Evolutionary conservation across 2,888 invertebrate genomes (phyloP), one percentile per base, ranked within the genome.

Genomic region (Eilema griseolum): DNA sequence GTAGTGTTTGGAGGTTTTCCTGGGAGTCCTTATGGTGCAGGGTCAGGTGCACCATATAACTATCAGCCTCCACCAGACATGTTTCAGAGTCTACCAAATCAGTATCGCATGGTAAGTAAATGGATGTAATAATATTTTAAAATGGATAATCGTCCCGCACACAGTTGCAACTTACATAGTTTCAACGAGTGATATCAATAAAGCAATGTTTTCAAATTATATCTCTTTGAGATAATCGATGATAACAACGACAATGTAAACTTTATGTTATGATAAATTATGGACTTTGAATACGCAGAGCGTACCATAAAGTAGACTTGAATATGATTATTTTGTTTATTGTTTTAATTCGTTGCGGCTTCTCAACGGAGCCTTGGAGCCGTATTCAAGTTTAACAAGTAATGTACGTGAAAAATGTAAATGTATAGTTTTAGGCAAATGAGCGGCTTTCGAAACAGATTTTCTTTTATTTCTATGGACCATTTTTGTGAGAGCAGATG

Each of bases 1-100:
- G n/a, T n/a, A n/a, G n/a, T n/a, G 85, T 98, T 97, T 86, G 97
- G 98, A 16, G 97, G 97, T 78, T 98, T 97, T 88, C 97, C 98
- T 11, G 97, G 97, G 74, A 93, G 95, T 4, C 97, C 97, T n/a
- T 96, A 96, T 87, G 96, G 96, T 59, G 96, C 97, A 60, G 96
- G 96, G 56, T 96, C 96, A 11, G 97, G 96, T 74, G 95, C 96
- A 8, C 97, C 97, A 66, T 98, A 97, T 87, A 96, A 97, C 78
- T 98, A 98, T 88, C 97, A 96, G 87, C 97, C 98, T 23, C 97
- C 98, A 41, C 95, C 94, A 66, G 95, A 95, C 74, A 94, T 95
- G 94, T 95, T 94, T 86, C 95, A 94, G 85, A 93, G 93, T 74
- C 89, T 95, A 74, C 95, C 93, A 66, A 95, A 89, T 86, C 95